Conservation (phyloP, 2,797 vertebrate genomes). For the Synanceia verrucosa region DNA sequence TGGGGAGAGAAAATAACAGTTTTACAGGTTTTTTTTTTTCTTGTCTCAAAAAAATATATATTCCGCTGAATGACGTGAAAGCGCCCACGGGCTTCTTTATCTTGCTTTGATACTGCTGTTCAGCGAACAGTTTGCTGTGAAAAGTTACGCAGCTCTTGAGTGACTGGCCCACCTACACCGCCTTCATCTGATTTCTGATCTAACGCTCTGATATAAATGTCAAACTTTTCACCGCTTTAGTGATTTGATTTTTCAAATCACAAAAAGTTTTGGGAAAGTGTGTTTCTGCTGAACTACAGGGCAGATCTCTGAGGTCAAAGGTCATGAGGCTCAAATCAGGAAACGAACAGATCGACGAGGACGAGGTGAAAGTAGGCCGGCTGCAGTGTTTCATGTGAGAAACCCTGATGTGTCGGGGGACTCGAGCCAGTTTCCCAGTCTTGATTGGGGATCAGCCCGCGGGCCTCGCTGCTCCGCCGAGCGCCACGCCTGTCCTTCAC, state of each 20-base stretch:
- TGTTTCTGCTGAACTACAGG: background rate
- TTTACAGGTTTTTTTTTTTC: slow-evolving; percentile 64
- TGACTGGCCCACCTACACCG: slow-evolving; percentile 57
- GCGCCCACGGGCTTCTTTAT: slow-evolving; percentile 70
- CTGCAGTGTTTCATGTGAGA: slow-evolving; percentile 61
- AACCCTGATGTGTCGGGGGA: slow-evolving; percentile 62
- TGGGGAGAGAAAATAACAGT: slow-evolving; percentile 84
- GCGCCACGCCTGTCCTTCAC: slow-evolving; percentile 76
- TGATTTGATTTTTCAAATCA: background rate
- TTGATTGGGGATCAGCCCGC: slow-evolving; percentile 65
- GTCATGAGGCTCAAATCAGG: slow-evolving; percentile 6
- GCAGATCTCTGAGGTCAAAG: slow-evolving; percentile 17
- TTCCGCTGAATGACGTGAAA: slow-evolving; percentile 65
- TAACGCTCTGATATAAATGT: slow-evolving; percentile 23
- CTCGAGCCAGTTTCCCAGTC: slow-evolving; percentile 48
- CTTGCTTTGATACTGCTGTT: slow-evolving; percentile 54
- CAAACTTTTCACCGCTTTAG: background rate
- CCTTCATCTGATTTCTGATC: slow-evolving; percentile 53
- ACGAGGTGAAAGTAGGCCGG: slow-evolving; percentile 72
- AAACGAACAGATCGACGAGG: slow-evolving; percentile 44
- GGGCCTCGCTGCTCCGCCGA: slow-evolving; percentile 61
- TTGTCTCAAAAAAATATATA: slow-evolving; percentile 55
- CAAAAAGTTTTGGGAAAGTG: background rate
- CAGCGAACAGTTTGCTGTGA: slow-evolving; percentile 60
- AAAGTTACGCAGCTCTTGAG: slow-evolving; percentile 52